These are phyloP conservation scores for Phyllotreta cruciferae DNA, from an alignment of 2,888 invertebrate species.

Conservation along the genomic window DNA sequence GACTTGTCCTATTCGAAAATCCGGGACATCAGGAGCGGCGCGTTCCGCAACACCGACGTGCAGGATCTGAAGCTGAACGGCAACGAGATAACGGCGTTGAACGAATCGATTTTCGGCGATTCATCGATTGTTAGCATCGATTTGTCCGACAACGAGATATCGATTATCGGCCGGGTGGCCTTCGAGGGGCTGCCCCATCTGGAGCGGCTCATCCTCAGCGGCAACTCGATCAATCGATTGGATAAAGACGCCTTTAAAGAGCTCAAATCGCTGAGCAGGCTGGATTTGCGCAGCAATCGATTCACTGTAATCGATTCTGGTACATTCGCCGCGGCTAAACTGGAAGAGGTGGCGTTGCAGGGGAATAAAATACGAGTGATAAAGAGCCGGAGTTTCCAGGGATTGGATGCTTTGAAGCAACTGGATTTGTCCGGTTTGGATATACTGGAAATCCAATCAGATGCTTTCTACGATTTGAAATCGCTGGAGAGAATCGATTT, in stretches of 20 bases:
- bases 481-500: background rate
- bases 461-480: background rate
- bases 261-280: background rate
- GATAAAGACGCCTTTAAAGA: background rate
- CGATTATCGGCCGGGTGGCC: background rate
- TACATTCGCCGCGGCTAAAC: background rate
- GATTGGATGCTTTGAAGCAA: background rate
- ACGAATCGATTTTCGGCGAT: background rate
- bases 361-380: background rate
- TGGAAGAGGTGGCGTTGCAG: background rate
- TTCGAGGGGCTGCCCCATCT: background rate
- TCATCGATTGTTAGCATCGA: background rate
- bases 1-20: constrained; percentile 10
- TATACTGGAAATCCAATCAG: background rate
- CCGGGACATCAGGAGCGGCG: no score
- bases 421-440: background rate
- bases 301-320: background rate
- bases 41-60: background rate
- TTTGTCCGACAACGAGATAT: constrained; percentile 2
- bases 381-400: background rate
- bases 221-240: background rate
- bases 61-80: background rate
- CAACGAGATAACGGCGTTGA: background rate
- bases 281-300: background rate
- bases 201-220: background rate